Percentiles rank a stretch among this genome's conserved stretches.
Conservation (phyloP, 2,113 vertebrate genomes). For the Peromyscus leucopus region DNA sequence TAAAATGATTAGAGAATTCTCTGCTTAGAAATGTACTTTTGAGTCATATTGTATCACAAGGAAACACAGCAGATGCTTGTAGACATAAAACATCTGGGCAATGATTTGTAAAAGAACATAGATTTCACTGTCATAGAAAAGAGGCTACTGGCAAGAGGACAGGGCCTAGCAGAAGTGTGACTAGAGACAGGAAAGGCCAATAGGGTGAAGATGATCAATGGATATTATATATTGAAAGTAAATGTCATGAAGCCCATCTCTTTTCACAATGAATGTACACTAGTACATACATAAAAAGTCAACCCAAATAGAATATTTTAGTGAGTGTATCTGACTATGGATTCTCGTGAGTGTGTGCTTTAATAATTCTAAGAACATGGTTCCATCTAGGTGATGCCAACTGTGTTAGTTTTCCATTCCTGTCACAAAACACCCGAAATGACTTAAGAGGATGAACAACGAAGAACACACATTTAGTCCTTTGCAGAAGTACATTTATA, state of each 20-base stretch:
- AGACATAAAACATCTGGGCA: neutral
- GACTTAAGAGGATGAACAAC: neutral
- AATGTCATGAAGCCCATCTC: neutral
- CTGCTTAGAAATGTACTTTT: neutral
- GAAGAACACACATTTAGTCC: neutral
- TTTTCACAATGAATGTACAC: no score
- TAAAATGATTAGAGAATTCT: neutral
- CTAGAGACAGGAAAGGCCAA: neutral
- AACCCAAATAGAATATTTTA: neutral
- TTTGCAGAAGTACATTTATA: neutral
- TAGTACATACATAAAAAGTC: neutral
- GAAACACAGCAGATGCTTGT: neutral
- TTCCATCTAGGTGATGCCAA: neutral
- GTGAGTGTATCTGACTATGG: neutral
- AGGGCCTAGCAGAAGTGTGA: no score
- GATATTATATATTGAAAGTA: no score
- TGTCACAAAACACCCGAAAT: neutral
- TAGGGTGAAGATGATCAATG: neutral
- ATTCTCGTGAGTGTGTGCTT: neutral
- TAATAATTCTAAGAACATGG: neutral
- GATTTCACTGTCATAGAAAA: neutral
- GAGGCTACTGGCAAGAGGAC: neutral
- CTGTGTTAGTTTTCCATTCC: neutral
- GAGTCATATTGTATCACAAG: neutral
- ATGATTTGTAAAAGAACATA: neutral